These are phyloP conservation scores for Dryococelus australis DNA, from an alignment of 2,888 invertebrate genomes.

Conservation along the genomic window DNA sequence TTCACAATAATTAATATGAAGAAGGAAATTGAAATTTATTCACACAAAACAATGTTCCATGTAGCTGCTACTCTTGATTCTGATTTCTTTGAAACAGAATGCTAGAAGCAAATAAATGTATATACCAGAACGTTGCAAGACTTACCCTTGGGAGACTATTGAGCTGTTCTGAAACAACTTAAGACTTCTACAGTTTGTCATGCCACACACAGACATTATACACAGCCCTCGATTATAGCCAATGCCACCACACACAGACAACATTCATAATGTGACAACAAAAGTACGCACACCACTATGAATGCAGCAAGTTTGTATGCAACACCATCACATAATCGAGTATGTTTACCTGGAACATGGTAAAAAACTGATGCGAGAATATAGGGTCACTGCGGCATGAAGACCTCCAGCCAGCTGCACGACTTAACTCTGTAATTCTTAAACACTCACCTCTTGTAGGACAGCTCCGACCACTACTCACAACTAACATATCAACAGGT, in stretches of 20 bases:
- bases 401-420: neutral
- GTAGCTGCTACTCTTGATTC: neutral
- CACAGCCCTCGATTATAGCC: neutral
- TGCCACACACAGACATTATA: neutral
- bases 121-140: neutral
- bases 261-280: neutral
- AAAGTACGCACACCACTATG: neutral
- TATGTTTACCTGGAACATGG: neutral
- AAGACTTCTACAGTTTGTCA: neutral
- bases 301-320: neutral
- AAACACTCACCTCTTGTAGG: neutral
- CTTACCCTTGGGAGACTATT: neutral
- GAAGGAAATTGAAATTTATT: neutral
- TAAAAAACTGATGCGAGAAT: neutral
- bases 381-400: too few species aligned
- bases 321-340: neutral
- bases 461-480: neutral
- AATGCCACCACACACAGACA: neutral
- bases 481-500: neutral
- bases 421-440: neutral
- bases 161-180: neutral
- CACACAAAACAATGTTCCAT: neutral
- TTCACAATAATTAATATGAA: neutral
- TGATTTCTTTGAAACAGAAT: neutral
- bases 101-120: neutral